These are phyloP conservation scores for Netelia fuscicornis DNA, from an alignment of 2,888 invertebrate species.

Conservation along the genomic window DNA sequence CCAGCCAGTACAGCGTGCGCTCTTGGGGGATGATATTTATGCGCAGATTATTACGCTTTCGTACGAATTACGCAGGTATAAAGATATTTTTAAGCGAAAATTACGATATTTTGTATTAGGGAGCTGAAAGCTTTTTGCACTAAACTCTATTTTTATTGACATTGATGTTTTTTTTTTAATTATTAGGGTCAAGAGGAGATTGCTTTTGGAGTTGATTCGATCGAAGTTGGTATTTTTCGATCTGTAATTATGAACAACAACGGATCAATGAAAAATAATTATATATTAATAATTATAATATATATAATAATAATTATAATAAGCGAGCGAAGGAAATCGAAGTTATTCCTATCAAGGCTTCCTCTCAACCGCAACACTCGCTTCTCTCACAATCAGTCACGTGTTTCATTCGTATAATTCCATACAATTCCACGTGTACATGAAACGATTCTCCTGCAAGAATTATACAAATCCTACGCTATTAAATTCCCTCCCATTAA, in stretches of 20 bases:
- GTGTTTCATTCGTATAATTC: background rate
- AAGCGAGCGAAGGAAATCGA: too few species aligned
- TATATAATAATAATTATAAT: too few species aligned
- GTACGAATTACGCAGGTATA: slow-evolving; percentile 1
- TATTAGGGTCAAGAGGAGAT: background rate
- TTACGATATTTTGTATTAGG: slow-evolving; percentile 4
- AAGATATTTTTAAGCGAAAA: slow-evolving; percentile 50
- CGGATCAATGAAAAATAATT: too few species aligned
- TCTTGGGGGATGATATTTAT: background rate
- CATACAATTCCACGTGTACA: too few species aligned
- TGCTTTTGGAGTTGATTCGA: background rate
- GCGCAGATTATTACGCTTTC: background rate
- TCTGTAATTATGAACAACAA: too few species aligned
- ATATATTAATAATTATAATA: too few species aligned
- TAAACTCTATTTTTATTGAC: background rate
- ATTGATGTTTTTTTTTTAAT: background rate
- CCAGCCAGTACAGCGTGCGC: background rate
- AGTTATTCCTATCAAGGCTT: too few species aligned
- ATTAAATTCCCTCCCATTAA: too few species aligned
- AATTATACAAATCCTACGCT: too few species aligned
- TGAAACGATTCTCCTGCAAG: too few species aligned
- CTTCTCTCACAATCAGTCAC: background rate
- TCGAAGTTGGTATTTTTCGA: too few species aligned
- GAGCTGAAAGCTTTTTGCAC: background rate
- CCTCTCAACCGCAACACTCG: too few species aligned